Percentiles rank a stretch among this genome's conserved stretches.
These are phyloP conservation scores for Sebastes kiyomatsui DNA, from an alignment of 2,797 vertebrate species.

Conservation along the genomic window DNA sequence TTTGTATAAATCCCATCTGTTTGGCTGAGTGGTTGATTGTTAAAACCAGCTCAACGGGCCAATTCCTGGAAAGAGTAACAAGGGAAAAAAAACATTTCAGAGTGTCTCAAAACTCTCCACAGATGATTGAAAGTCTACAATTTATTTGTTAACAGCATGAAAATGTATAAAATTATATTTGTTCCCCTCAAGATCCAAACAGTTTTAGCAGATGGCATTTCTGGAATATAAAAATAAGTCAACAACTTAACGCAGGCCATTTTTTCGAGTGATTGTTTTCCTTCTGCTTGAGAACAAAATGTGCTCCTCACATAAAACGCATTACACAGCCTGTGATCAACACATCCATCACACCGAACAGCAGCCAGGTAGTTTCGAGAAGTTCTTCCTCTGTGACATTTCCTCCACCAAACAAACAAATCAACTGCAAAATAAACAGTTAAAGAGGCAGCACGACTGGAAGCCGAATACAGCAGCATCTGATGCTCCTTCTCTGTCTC, in stretches of 20 bases:
- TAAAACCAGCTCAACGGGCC: background rate
- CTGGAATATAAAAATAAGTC: background rate
- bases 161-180: background rate
- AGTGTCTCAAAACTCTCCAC: background rate
- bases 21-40: background rate
- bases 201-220: background rate
- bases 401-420: conserved; percentile 13
- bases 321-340: background rate
- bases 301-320: background rate
- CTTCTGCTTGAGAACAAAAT: background rate
- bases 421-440: conserved; percentile 1
- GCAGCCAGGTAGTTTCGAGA: background rate
- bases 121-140: background rate
- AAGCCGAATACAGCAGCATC: conserved; percentile 4
- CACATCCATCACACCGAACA: conserved; percentile 8
- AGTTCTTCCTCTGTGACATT: background rate
- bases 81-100: background rate
- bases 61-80: background rate
- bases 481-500: background rate
- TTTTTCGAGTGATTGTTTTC: background rate
- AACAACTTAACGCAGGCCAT: background rate
- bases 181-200: background rate
- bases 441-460: background rate
- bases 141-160: background rate
- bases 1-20: background rate